A percentile compares a stretch with the other conserved stretches of the same genome.
These are phyloP conservation scores for Drosophila mimica DNA, from an alignment of 2,888 invertebrate genomes.

Conservation along the genomic window DNA sequence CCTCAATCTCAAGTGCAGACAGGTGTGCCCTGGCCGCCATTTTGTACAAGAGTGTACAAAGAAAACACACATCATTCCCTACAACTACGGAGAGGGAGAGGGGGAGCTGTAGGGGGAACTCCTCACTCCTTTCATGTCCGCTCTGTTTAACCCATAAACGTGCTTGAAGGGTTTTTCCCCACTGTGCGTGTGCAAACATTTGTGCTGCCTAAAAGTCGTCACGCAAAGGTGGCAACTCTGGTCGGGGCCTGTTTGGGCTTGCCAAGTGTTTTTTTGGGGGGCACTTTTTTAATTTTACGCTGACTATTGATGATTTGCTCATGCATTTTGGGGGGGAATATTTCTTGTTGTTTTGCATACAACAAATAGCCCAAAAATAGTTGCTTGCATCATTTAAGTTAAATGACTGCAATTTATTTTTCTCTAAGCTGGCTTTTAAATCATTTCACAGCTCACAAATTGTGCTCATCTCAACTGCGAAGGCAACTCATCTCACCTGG, in stretches of 20 bases:
- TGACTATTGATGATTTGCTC: not conserved
- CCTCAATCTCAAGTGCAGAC: conserved; percentile 64
- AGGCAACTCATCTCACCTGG: conserved; percentile 2
- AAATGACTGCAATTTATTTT: not conserved
- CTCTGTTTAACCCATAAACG: conserved; percentile 75
- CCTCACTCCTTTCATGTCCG: conserved; percentile 53
- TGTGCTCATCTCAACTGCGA: not conserved
- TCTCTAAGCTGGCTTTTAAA: not conserved
- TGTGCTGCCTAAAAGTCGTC: conserved; percentile 37
- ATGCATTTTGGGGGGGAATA: not conserved
- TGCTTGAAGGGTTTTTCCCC: conserved; percentile 41
- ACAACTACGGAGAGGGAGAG: not conserved
- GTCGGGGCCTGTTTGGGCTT: conserved; percentile 12
- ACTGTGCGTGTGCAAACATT: conserved; percentile 30
- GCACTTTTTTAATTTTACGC: not conserved
- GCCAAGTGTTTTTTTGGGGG: conserved; percentile 12
- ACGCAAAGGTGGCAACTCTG: conserved; percentile 44
- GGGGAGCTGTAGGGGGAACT: not conserved
- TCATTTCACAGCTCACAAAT: conserved; percentile 5
- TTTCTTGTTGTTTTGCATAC: not conserved
- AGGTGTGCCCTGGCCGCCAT: conserved; percentile 59
- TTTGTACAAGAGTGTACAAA: conserved; percentile 41
- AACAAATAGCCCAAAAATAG: not conserved
- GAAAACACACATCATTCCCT: conserved; percentile 11
- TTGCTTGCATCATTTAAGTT: not conserved